Evolutionary conservation across 2,797 vertebrate genomes (phyloP), one percentile per base, ranked within the genome.

Genomic region (Rhinichthys osculus): DNA sequence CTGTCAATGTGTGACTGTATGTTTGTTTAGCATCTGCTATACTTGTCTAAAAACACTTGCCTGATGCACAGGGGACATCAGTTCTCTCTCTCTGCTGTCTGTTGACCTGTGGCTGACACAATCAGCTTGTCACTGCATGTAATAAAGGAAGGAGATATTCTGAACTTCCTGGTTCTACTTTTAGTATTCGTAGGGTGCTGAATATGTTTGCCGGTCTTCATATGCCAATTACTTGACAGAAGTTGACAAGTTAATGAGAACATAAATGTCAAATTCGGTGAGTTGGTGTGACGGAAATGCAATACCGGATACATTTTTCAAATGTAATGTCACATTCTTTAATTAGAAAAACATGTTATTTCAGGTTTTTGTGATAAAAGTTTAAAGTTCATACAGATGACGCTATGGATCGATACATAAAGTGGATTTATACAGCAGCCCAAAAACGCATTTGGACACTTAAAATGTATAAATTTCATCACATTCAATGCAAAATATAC

Each of bases 201-300:
- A 35, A 87, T 54, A 27, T 19, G 5, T 44, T 70, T 50, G 42
- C 40, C 1, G 59, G 44, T 23, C 40, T 52, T 50, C 50, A 50
- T 69, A 33, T 52, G 19, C 35, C 47, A 69, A 78, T 59, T n/a
- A 47, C 67, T 44, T 47, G 71, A 64, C 40, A 62, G 42, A 66
- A 47, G 21, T 76, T 89, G 89, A 81, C 88, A 89, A 84, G 92
- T 92, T 92, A 93, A 94, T 94, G 93, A 93, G 93, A 93, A 93
- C 92, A 91, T 92, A 93, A 62, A 72, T 82, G 93, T 67, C 93
- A 93, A 92, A 91, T 91, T 92, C 90, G 84, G 90, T 7, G n/a
- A 79, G 78, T 42, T 69, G 30, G 78, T 35, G 78, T 52, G 42
- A 67, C 4, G 64, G 62, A 69, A 82, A 82, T 71, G 47, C 33